These are phyloP conservation scores for Brenthis ino DNA, from an alignment of 2,888 invertebrate genomes.

Conservation along the genomic window DNA sequence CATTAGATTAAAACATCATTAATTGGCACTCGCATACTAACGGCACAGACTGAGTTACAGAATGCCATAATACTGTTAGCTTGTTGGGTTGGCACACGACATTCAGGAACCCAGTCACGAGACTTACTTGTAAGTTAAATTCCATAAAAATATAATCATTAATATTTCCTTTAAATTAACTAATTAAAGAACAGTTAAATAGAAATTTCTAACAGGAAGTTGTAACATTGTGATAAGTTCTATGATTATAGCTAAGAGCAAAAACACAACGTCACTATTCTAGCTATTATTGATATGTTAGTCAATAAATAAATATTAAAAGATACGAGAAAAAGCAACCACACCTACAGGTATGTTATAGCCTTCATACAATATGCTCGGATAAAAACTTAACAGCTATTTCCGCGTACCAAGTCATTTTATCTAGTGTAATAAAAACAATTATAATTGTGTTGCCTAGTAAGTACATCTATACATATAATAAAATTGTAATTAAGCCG, in stretches of 20 bases:
- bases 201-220: conserved; percentile 6
- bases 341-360: conserved; percentile 47
- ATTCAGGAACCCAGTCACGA: conserved; percentile 33
- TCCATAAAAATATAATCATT: no score
- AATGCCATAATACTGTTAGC: conserved; percentile 38
- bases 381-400: conserved; percentile 54
- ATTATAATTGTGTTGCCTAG: conserved; percentile 9
- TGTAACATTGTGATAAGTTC: conserved; percentile 15
- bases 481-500: no score
- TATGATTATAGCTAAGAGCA: conserved; percentile 10
- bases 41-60: conserved; percentile 36
- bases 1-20: conserved; percentile 29
- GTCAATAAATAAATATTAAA: conserved; percentile 54
- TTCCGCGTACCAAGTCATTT: conserved; percentile 44
- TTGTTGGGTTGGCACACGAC: conserved; percentile 38
- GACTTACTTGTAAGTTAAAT: neutral
- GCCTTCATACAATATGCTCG: conserved; percentile 52
- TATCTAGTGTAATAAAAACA: conserved; percentile 2
- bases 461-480: neutral
- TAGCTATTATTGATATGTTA: conserved; percentile 30
- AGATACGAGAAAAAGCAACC: conserved; percentile 56
- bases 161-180: no score
- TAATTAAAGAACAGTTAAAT: neutral
- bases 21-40: conserved; percentile 38
- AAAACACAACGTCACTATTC: conserved; percentile 21